Base-by-base conservation (phyloP, 2,888 invertebrate species). In the Chrysopilus asiliformis region DNA sequence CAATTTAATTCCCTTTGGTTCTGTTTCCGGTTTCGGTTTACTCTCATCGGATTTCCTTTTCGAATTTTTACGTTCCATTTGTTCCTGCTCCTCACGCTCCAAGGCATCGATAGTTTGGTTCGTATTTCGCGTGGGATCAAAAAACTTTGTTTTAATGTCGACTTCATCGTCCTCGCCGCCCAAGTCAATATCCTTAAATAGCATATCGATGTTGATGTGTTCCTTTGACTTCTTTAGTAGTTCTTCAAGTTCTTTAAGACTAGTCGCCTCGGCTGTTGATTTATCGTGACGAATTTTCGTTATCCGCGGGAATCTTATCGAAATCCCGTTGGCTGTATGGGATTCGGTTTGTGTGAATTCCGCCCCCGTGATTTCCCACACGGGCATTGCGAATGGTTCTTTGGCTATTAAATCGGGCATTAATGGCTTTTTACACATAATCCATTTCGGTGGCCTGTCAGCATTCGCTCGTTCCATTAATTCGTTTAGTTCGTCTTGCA, bases 321-420 rank as follows among this genome's bases (percentile, higher is more conserved):
- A 93, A 50, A 95, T 91, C 2, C 93, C 90, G 49, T 82, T 78
- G 0, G 93, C 93, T 2, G 93, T 93, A 55, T 95, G 94, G 5
- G 81, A 71, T 38, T 79, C 79, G 3, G 82, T 79, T 56, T 79
- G 76, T 3, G 82, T 79, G 46, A 83, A 73, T 58, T 83, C 83
- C 0, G 83, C 82, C 1, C 82, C 74, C 1, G 89, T 86, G 40
- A 94, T 87, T 66, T 94, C 93, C 93, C 94, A 94, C 7, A 95
- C 83, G 1, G 90, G 93, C 57, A 86, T 83, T 17, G 73, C 66
- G 56, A 80, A 79, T 0, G 94, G 93, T 61, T 89, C 77, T 35
- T 64, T 68, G 3, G 86, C 85, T 1, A 94, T 74, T 57, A 86
- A 91, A 65, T 94, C 93, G 0, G 94, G 94, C 9, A 87, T 70